phyloP scores from a whole-genome alignment of 2,888 invertebrate species.

The Oligia latruncula region DNA sequence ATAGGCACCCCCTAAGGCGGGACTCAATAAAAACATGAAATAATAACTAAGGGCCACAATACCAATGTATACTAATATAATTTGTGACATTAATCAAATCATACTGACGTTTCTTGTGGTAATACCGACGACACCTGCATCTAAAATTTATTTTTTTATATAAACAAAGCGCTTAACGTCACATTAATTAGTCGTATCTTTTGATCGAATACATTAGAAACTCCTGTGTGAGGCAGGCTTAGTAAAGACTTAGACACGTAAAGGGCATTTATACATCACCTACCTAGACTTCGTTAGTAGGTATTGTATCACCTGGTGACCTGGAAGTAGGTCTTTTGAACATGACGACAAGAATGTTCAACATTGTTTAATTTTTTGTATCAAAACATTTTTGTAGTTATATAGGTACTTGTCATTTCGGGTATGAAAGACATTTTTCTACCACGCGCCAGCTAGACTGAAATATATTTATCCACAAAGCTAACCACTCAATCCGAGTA shows the following conservation, averaged over 20 bases:
- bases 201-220: conserved; percentile 55
- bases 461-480: background rate
- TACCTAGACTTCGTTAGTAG: background rate
- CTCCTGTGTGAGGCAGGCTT: conserved; percentile 5
- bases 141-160: conserved; percentile 60
- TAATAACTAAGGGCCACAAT: conserved; percentile 21
- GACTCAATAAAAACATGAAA: conserved; percentile 7
- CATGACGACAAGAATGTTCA: background rate
- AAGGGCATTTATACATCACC: conserved; percentile 18
- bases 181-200: conserved; percentile 77
- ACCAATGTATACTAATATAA: conserved; percentile 30
- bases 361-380: background rate
- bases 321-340: background rate
- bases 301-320: background rate
- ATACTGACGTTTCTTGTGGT: conserved; percentile 33
- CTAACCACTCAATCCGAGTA: background rate
- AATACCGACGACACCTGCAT: conserved; percentile 68
- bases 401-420: background rate
- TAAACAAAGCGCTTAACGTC: conserved; percentile 72
- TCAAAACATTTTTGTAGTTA: background rate
- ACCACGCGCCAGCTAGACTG: background rate
- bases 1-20: conserved; percentile 13
- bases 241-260: conserved; percentile 17
- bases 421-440: background rate
- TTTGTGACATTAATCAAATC: conserved; percentile 51